phyloP scores from a whole-genome alignment of 2,113 vertebrate species.

The Ophiodon elongatus region DNA sequence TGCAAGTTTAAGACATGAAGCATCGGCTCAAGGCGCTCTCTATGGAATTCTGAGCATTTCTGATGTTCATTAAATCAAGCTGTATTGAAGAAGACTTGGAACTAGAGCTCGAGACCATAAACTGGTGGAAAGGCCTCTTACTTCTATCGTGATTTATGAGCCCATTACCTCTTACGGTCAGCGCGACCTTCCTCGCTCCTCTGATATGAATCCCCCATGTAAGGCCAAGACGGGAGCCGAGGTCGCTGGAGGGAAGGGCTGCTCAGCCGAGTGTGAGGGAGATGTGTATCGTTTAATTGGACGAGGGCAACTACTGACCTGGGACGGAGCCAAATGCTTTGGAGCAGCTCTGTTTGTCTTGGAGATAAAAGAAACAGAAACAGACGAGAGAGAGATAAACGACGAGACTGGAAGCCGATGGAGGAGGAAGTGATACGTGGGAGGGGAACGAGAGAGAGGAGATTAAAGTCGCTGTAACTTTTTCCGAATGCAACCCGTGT shows the following conservation, averaged over 20 bases:
- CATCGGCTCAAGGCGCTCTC: too few species aligned
- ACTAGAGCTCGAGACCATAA: too few species aligned
- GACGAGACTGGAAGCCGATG: not conserved
- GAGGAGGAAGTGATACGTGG: not conserved
- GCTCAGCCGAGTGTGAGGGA: constrained; percentile 67
- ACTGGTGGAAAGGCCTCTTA: constrained; percentile 8
- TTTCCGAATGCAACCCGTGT: constrained; percentile 2
- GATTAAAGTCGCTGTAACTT: not conserved
- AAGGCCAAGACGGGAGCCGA: constrained; percentile 43
- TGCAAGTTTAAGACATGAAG: too few species aligned
- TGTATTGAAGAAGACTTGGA: too few species aligned
- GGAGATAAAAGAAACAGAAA: constrained; percentile 50
- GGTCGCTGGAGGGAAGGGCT: constrained; percentile 57
- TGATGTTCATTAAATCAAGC: too few species aligned
- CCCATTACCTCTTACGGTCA: constrained; percentile 37
- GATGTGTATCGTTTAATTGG: constrained; percentile 78
- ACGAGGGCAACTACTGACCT: constrained; percentile 76
- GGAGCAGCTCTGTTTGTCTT: constrained; percentile 34
- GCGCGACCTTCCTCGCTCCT: constrained; percentile 35
- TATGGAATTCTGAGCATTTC: too few species aligned
- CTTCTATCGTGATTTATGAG: constrained; percentile 15
- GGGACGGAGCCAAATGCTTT: constrained; percentile 58
- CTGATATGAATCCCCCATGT: constrained; percentile 65
- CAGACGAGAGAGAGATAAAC: constrained; percentile 23
- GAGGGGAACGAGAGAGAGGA: constrained; percentile 27